Evolutionary conservation across 2,797 vertebrate genomes (phyloP).

Genomic region (Sphaeramia orbicularis): DNA sequence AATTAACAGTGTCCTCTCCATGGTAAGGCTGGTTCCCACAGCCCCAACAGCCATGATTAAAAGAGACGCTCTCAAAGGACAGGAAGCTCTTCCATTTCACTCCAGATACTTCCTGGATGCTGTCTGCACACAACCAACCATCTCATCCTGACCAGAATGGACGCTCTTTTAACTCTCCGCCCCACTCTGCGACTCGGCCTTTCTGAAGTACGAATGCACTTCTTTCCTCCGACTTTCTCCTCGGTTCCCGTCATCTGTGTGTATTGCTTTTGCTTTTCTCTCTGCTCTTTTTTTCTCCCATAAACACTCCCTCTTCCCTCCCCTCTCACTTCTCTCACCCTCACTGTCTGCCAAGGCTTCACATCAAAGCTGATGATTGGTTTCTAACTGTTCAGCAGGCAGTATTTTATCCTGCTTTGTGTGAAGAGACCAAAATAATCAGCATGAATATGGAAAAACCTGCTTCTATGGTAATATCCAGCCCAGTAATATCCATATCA

Average conservation of each 20-base stretch:
- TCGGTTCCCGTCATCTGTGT: constrained; percentile 66
- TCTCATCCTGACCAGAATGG: constrained; percentile 76
- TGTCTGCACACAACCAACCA: constrained; percentile 64
- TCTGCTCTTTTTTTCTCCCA: constrained; percentile 36
- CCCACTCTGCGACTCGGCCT: constrained; percentile 54
- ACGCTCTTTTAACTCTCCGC: constrained; percentile 67
- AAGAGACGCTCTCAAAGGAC: constrained; percentile 78
- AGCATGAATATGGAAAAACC: constrained; percentile 81
- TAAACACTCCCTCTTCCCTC: constrained; percentile 61
- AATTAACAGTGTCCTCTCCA: constrained; percentile 81
- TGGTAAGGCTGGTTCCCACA: constrained; percentile 70
- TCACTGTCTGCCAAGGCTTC: constrained; percentile 75
- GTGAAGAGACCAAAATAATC: constrained; percentile 81
- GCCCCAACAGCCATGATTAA: constrained; percentile 80
- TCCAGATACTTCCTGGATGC: constrained; percentile 73
- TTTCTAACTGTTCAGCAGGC: constrained; percentile 78
- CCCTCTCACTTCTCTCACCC: constrained; percentile 68
- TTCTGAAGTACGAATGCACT: constrained; percentile 46
- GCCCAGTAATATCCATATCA: constrained; percentile 82
- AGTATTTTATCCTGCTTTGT: constrained; percentile 78
- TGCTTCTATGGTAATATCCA: constrained; percentile 79
- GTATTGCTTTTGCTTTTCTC: constrained; percentile 25
- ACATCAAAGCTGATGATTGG: constrained; percentile 82
- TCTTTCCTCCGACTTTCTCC: constrained; percentile 49
- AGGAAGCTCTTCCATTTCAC: constrained; percentile 67